Conservation (phyloP, 1,140 invertebrate species). For the Lepidostoma basale region DNA sequence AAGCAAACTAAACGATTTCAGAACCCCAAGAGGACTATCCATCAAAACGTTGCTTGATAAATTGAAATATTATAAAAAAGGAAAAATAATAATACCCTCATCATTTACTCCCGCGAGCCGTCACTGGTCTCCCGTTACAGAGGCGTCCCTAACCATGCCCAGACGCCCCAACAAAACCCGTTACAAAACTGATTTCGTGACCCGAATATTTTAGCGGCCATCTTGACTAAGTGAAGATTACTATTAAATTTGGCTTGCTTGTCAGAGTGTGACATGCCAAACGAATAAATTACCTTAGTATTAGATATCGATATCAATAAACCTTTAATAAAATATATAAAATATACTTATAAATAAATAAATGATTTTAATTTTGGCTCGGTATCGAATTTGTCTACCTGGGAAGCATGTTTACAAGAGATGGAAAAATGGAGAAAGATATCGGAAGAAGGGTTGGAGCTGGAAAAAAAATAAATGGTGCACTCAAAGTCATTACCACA, state of each 20-base stretch:
- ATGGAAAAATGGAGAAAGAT: too few species aligned
- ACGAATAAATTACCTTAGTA: too few species aligned
- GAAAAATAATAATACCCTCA: conserved; percentile 6
- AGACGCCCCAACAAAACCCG: conserved; percentile 8
- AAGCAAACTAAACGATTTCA: too few species aligned
- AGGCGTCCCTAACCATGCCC: not conserved
- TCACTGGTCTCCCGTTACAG: conserved; percentile 21
- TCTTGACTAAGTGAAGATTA: not conserved
- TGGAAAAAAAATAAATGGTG: too few species aligned
- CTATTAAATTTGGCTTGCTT: not conserved
- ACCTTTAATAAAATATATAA: too few species aligned
- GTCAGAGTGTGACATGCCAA: not conserved
- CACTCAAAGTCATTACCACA: too few species aligned
- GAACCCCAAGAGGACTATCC: conserved; percentile 9
- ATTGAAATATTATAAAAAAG: conserved; percentile 25
- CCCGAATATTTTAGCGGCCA: conserved; percentile 27
- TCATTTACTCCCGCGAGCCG: conserved; percentile 20
- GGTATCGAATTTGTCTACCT: too few species aligned
- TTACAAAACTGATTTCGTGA: conserved; percentile 45
- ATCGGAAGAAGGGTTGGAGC: too few species aligned
- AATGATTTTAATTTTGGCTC: too few species aligned
- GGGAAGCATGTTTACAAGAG: too few species aligned
- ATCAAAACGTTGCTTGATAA: conserved; percentile 20
- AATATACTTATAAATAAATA: too few species aligned
- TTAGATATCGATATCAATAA: too few species aligned